Conservation (phyloP, 2,888 invertebrate genomes). For the Eupithecia abbreviata region DNA sequence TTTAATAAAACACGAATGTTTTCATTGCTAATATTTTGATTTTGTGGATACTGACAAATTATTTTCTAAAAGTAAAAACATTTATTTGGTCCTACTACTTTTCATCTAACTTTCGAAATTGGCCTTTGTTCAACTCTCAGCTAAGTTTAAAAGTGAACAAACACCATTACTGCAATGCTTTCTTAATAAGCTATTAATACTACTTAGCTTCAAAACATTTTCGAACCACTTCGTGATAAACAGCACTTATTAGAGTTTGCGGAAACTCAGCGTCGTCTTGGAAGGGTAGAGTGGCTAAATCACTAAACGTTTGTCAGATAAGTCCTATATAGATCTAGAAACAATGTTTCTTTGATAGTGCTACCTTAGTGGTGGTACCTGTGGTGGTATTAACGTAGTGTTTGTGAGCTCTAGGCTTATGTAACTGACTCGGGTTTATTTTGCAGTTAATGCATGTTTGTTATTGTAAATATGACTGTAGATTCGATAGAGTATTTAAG, state of each 20-base stretch:
- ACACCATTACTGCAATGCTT: conserved; percentile 34
- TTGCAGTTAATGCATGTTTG: not conserved
- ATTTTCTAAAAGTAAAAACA: not conserved
- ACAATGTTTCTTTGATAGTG: conserved; percentile 8
- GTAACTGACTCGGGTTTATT: not conserved
- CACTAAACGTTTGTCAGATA: conserved; percentile 23
- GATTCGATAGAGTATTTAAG: not conserved
- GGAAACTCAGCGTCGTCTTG: conserved; percentile 37
- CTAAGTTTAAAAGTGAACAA: conserved; percentile 21
- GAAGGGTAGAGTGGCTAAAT: conserved; percentile 18
- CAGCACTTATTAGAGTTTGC: conserved; percentile 44
- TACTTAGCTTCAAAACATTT: conserved; percentile 36
- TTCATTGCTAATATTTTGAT: not conserved
- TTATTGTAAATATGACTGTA: not conserved
- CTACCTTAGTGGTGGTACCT: not conserved
- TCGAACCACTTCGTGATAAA: conserved; percentile 35
- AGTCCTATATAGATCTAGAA: conserved; percentile 21
- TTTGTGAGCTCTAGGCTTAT: not conserved
- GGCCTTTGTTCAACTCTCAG: not conserved
- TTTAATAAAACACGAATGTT: not conserved
- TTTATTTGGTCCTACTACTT: not conserved
- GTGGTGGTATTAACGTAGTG: not conserved
- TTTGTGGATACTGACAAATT: not conserved
- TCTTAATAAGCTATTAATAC: conserved; percentile 35
- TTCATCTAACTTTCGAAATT: not conserved